phyloP scores from a whole-genome alignment of 64 coral and sea anemone genomes.

The Acropora yongei region DNA sequence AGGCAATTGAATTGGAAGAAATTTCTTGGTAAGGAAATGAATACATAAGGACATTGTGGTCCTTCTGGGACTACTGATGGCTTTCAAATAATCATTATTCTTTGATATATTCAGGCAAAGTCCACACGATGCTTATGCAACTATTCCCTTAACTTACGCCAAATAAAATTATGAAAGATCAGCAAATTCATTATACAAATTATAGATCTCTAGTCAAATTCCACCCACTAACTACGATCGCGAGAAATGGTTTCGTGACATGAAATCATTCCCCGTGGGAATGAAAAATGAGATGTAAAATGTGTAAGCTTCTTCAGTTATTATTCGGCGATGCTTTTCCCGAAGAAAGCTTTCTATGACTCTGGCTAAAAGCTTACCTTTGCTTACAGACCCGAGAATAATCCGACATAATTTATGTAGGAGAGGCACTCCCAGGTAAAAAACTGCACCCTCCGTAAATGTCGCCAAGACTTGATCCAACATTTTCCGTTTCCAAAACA shows the following conservation, averaged over 20 bases:
- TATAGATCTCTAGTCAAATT: too few species aligned
- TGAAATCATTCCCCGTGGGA: too few species aligned
- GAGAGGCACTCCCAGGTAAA: slow-evolving; percentile 23
- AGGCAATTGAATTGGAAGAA: too few species aligned
- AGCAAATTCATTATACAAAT: not conserved
- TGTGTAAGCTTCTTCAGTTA: too few species aligned
- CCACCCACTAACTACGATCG: too few species aligned
- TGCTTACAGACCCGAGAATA: not conserved
- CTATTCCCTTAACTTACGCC: not conserved
- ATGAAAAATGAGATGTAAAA: too few species aligned
- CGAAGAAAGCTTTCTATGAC: too few species aligned
- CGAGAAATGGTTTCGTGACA: too few species aligned
- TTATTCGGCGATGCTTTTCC: too few species aligned
- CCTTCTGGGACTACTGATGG: too few species aligned
- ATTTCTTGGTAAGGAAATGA: too few species aligned
- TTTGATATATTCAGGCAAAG: not conserved
- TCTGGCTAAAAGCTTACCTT: not conserved
- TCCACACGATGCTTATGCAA: not conserved
- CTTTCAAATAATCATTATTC: not conserved
- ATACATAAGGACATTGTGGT: too few species aligned
- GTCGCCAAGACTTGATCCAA: slow-evolving; percentile 5
- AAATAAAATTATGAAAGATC: not conserved
- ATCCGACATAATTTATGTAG: not conserved
- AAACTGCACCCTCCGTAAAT: slow-evolving; percentile 18
- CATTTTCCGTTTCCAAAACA: not conserved